Percentiles rank a stretch among this genome's conserved stretches.
Evolutionary conservation across 2,797 vertebrate species (phyloP).

Genomic region (Myotis findleyi): DNA sequence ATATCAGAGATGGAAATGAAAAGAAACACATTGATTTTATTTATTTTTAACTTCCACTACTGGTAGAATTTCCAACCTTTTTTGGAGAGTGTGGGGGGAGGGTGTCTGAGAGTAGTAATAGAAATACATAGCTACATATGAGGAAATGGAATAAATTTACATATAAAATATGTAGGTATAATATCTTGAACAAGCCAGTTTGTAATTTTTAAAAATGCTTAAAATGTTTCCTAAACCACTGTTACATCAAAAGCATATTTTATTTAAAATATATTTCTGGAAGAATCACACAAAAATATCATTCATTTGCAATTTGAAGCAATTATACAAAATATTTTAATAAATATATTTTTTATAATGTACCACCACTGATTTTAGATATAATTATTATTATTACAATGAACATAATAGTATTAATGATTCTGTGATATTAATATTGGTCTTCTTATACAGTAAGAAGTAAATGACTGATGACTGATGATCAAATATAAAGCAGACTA

Average conservation of each 20-base stretch:
- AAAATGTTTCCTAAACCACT: background rate
- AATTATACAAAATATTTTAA: background rate
- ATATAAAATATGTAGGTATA: background rate
- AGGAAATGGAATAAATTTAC: background rate
- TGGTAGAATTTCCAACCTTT: background rate
- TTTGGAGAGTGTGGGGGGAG: rapidly evolving
- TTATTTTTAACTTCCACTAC: conserved; percentile 37
- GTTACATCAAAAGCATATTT: background rate
- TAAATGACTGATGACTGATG: conserved; percentile 11
- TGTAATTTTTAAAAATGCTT: background rate
- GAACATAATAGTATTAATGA: background rate
- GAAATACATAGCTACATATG: background rate
- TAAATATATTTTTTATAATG: background rate
- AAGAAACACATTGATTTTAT: background rate
- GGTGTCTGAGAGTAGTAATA: background rate
- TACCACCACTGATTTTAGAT: background rate
- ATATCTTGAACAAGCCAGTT: background rate
- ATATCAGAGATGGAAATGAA: background rate
- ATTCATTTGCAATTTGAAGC: background rate
- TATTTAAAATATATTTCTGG: background rate
- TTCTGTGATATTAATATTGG: background rate
- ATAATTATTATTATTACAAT: background rate
- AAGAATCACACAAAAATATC: conserved; percentile 13
- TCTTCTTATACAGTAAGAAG: background rate
- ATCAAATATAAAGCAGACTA: conserved; percentile 38